These are phyloP conservation scores for Mugil cephalus DNA, from an alignment of 2,113 vertebrate genomes.

Conservation along the genomic window DNA sequence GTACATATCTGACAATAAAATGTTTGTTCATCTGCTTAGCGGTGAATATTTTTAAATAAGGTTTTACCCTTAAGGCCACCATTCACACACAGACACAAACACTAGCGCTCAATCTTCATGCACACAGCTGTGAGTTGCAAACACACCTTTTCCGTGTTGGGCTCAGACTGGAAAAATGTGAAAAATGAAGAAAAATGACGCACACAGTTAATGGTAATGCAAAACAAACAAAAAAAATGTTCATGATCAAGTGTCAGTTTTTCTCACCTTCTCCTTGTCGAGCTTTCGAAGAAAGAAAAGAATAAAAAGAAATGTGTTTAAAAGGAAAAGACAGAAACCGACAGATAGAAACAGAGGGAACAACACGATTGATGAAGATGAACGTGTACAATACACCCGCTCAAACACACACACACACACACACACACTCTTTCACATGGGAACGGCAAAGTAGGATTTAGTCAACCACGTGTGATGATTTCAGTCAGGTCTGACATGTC, in stretches of 20 bases:
- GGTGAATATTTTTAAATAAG: too few species aligned
- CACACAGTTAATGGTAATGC: not conserved
- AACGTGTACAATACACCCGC: not conserved
- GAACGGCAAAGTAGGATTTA: not conserved
- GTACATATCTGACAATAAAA: too few species aligned
- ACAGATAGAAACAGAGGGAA: not conserved
- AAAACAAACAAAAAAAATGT: not conserved
- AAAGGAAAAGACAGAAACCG: conserved; percentile 11
- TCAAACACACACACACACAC: not conserved
- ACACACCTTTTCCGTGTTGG: conserved; percentile 75
- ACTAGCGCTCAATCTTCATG: not conserved
- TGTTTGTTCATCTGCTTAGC: too few species aligned
- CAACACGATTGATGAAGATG: not conserved
- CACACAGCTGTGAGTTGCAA: not conserved
- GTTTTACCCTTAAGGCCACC: not conserved
- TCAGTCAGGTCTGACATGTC: conserved; percentile 18
- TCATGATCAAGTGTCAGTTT: accelerated
- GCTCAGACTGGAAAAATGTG: conserved; percentile 29
- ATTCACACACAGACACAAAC: not conserved
- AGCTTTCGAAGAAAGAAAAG: conserved; percentile 43
- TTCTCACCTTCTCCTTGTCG: conserved; percentile 71
- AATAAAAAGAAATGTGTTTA: conserved; percentile 19
- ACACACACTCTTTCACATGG: not conserved
- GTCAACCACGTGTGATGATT: not conserved
- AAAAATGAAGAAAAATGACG: not conserved